These are phyloP conservation scores for Peromyscus melanophrys DNA, from an alignment of 2,797 vertebrate genomes.

Conservation along the genomic window DNA sequence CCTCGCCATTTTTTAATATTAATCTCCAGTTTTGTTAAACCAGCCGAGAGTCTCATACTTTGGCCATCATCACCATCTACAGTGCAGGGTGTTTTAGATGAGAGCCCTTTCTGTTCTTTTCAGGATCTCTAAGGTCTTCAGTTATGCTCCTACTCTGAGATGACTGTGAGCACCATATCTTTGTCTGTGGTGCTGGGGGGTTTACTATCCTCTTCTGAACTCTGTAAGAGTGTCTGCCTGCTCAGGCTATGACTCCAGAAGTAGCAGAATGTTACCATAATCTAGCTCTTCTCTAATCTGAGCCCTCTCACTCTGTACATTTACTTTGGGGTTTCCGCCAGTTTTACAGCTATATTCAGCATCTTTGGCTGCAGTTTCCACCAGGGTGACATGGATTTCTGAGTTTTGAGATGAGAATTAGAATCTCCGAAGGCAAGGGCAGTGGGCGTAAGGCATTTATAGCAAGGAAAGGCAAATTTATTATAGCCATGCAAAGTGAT, in stretches of 20 bases:
- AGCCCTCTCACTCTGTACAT: slow-evolving; percentile 59
- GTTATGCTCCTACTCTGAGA: background rate
- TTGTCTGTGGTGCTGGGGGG: background rate
- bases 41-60: background rate
- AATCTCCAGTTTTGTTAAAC: background rate
- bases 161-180: slow-evolving; percentile 21
- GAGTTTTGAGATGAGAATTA: slow-evolving; percentile 38
- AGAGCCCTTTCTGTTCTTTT: background rate
- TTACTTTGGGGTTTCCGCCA: slow-evolving; percentile 37
- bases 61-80: background rate
- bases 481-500: slow-evolving; percentile 1
- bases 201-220: slow-evolving; percentile 52
- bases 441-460: background rate
- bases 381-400: background rate
- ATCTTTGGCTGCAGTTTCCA: slow-evolving; percentile 40
- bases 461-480: slow-evolving; percentile 43
- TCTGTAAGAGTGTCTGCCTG: slow-evolving; percentile 19
- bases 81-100: background rate
- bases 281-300: slow-evolving; percentile 37
- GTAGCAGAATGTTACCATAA: slow-evolving; percentile 52
- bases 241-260: slow-evolving; percentile 46
- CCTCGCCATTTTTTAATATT: slow-evolving; percentile 1
- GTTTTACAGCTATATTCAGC: slow-evolving; percentile 32
- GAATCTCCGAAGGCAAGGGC: slow-evolving; percentile 17
- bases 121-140: slow-evolving; percentile 35